phyloP scores from a whole-genome alignment of 2,113 vertebrate genomes.

The Drymodes brunneopygia region DNA sequence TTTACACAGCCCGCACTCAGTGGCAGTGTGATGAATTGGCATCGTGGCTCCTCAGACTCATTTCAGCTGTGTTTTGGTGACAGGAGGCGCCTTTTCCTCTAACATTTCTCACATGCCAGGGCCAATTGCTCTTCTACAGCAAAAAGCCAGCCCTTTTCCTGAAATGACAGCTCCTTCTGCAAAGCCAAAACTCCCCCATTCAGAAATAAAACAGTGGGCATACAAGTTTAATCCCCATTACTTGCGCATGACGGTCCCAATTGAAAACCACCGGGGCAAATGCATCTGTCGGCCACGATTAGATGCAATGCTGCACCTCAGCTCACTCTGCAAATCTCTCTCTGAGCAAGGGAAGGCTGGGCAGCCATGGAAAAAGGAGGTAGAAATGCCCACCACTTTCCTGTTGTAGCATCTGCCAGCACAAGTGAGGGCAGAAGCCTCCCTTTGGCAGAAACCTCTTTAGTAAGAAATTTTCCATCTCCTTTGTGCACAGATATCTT shows the following conservation, averaged over 20 bases:
- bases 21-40: neutral
- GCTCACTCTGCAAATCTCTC: neutral
- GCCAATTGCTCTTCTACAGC: neutral
- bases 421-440: neutral
- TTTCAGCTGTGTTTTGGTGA: conserved; percentile 20
- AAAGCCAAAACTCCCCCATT: neutral
- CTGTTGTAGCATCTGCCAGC: neutral
- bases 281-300: neutral
- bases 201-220: neutral
- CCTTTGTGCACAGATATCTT: neutral
- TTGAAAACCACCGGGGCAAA: neutral
- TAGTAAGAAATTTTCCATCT: neutral
- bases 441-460: neutral
- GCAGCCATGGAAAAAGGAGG: neutral
- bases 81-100: neutral
- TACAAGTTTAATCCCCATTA: conserved; percentile 15
- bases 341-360: neutral
- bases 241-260: neutral
- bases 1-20: neutral
- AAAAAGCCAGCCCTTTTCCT: neutral
- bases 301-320: neutral
- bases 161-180: neutral
- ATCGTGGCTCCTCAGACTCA: fast-evolving
- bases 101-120: neutral
- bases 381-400: neutral